Evolutionary conservation across 2,888 invertebrate species (phyloP), one percentile per base, ranked within the genome.

Genomic region (Lithophane leautieri): DNA sequence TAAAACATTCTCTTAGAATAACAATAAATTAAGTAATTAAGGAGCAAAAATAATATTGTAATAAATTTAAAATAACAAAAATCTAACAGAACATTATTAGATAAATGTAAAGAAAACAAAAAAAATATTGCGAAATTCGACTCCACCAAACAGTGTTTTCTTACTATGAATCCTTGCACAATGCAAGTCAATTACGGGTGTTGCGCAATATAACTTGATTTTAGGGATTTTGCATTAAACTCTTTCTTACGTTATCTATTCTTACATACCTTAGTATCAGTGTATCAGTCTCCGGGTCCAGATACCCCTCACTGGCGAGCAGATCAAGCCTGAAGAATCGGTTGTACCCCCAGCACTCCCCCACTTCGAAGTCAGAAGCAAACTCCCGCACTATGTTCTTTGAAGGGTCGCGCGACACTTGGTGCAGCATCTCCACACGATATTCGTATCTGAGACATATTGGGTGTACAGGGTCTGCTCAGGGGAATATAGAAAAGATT

Each of bases 331-430:
- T 96, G 95, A 99, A 99, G 96, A 99, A 99, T 70, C 99, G 97
- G 93, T 99, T 99, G 95, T 99, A 99, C 0, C 99, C 99, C 99
- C 99, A 99, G 92, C 99, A 99, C 97, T 99, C 99, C 61, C 99
- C 99, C 66, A 99, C 98, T 95, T 99, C 99, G 95, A 99, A 99
- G 95, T 99, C 99, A 0, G 99, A 99, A 0, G 99, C 99, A 94
- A 99, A 99, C 96, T 99, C 99, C 56, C 99, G 97, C 42, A 99
- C 98, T 84, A 99, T 99, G 92, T 99, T 99, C 97, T 98, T 98
- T 69, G 97, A 97, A 0, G 97, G 97, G 90, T 99, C 98, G 61
- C 98, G 97, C 0, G 98, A 98, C 52, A 98, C 98, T 92, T 99
- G 99, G 93, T 99, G 99, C 71, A 99, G 97, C 99, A 99, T 99